Percentiles rank a stretch among this genome's conserved stretches.
phyloP scores from a whole-genome alignment of 2,113 vertebrate species.

The Psilopogon haemacephalus region DNA sequence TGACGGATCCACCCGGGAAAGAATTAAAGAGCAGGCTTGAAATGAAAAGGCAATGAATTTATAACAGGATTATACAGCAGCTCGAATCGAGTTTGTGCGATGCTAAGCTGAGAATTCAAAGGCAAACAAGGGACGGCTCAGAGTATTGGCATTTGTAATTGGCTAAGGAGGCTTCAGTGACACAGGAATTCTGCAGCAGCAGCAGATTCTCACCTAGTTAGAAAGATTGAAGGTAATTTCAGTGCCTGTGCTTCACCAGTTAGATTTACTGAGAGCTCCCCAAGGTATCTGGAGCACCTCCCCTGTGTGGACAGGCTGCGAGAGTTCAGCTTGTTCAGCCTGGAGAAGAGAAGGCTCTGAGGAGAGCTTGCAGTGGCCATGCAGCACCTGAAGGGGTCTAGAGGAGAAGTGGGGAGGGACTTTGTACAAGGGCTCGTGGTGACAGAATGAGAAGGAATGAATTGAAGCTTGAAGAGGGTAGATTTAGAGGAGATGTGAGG shows the following conservation, averaged over 20 bases:
- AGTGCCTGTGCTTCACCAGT: neutral
- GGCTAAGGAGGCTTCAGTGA: neutral
- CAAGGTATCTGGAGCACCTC: too few species aligned
- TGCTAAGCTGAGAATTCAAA: slow-evolving; percentile 25
- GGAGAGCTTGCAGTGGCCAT: too few species aligned
- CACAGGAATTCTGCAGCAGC: neutral
- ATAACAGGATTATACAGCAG: slow-evolving; percentile 47
- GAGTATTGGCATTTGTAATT: slow-evolving; percentile 39
- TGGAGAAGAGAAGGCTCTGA: too few species aligned
- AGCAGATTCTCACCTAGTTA: neutral
- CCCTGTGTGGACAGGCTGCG: too few species aligned
- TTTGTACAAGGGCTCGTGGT: too few species aligned
- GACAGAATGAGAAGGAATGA: too few species aligned
- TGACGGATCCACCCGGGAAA: slow-evolving; percentile 43
- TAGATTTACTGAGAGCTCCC: neutral
- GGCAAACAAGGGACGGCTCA: slow-evolving; percentile 14
- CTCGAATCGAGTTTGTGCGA: slow-evolving; percentile 26
- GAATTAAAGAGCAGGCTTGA: slow-evolving; percentile 43
- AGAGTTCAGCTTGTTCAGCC: too few species aligned
- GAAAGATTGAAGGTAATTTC: neutral
- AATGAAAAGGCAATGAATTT: slow-evolving; percentile 59
- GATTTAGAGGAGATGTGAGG: too few species aligned
- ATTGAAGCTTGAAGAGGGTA: too few species aligned
- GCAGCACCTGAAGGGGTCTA: too few species aligned
- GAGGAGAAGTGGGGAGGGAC: too few species aligned